These are phyloP conservation scores for Oryzias curvinotus DNA, from an alignment of 2,113 vertebrate genomes.

Conservation along the genomic window DNA sequence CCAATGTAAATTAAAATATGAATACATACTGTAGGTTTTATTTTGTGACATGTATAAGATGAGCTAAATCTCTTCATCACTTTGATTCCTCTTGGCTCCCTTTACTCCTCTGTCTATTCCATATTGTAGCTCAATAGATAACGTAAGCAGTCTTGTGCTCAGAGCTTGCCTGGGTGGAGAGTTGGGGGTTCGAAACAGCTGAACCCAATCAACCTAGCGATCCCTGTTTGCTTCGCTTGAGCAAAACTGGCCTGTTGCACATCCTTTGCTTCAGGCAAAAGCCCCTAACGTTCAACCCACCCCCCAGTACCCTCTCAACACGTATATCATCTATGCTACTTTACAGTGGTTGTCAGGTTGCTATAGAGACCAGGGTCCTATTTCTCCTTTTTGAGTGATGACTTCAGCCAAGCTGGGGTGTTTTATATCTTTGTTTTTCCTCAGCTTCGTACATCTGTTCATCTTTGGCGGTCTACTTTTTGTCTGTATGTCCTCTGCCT, in stretches of 20 bases:
- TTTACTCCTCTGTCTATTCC: slow-evolving; percentile 16
- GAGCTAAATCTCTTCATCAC: background rate
- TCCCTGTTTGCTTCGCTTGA: slow-evolving; percentile 33
- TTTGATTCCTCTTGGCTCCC: background rate
- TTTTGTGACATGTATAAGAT: background rate
- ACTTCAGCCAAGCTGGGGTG: slow-evolving; percentile 28
- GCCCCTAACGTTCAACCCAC: background rate
- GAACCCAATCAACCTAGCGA: slow-evolving; percentile 69
- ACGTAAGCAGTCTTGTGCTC: slow-evolving; percentile 49
- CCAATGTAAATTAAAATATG: too few species aligned
- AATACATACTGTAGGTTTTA: background rate
- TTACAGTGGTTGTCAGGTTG: slow-evolving; percentile 50
- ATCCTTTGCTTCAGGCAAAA: slow-evolving; percentile 40
- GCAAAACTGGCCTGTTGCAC: slow-evolving; percentile 20
- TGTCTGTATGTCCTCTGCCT: background rate
- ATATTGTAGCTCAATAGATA: slow-evolving; percentile 19
- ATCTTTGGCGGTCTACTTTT: background rate
- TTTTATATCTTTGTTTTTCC: slow-evolving; percentile 8
- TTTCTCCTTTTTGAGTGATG: slow-evolving; percentile 47
- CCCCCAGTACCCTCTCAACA: background rate
- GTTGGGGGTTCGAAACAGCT: slow-evolving; percentile 28
- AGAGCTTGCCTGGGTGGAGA: slow-evolving; percentile 28
- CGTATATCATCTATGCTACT: slow-evolving; percentile 28
- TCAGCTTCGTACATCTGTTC: slow-evolving; percentile 13
- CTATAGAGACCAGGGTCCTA: slow-evolving; percentile 59